Conservation (phyloP, 1,140 invertebrate genomes). For the Caenorhabditis brenneri region DNA sequence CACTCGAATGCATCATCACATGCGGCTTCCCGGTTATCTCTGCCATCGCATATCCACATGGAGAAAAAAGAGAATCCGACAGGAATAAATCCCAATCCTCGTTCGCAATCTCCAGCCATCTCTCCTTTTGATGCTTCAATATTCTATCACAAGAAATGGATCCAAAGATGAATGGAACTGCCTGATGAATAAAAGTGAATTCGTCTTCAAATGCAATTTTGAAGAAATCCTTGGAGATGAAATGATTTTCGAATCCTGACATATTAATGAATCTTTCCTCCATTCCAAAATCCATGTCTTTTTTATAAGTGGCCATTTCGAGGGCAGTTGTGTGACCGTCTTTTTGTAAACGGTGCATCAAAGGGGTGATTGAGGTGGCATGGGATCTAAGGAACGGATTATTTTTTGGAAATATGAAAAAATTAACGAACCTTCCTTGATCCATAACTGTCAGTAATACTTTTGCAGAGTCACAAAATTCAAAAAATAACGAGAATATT, state of each 20-base stretch:
- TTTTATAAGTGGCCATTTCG: neutral
- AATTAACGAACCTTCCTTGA: neutral
- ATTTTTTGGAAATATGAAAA: neutral
- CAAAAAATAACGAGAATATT: neutral
- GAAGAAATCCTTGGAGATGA: slow-evolving; percentile 33
- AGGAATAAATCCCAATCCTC: slow-evolving; percentile 5
- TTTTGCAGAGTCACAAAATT: neutral
- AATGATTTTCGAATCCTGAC: neutral
- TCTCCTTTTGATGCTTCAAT: neutral
- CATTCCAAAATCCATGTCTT: slow-evolving; percentile 28
- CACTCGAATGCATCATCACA: slow-evolving; percentile 26
- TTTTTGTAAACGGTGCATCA: slow-evolving; percentile 18
- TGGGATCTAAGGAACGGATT: neutral
- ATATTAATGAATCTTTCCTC: slow-evolving; percentile 22
- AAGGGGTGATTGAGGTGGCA: neutral
- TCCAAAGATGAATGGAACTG: slow-evolving; percentile 21
- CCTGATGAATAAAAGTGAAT: slow-evolving; percentile 29
- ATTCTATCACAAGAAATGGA: neutral
- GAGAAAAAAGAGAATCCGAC: slow-evolving; percentile 20
- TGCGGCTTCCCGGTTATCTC: slow-evolving; percentile 21
- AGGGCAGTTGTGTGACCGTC: neutral
- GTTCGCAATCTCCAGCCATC: neutral
- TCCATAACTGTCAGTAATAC: neutral
- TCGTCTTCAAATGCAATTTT: slow-evolving; percentile 32
- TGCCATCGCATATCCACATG: slow-evolving; percentile 20